Conservation (phyloP, 2,797 vertebrate genomes). For the Diceros bicornis region DNA sequence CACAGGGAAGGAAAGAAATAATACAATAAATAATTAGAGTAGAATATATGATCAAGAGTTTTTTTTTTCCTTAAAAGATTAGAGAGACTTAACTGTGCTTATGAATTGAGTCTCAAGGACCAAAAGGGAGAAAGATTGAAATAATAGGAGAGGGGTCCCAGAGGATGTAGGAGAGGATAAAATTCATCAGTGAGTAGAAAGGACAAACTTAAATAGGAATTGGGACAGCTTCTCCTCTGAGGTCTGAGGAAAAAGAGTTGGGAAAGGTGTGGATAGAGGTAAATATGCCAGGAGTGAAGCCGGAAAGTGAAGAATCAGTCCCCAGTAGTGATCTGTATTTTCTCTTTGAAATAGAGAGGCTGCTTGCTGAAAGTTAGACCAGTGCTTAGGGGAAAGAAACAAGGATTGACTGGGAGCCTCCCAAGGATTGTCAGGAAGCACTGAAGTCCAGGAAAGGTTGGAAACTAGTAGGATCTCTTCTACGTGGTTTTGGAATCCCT, state of each 20-base stretch:
- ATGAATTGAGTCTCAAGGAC: conserved; percentile 3
- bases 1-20: not conserved
- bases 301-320: conserved; percentile 36
- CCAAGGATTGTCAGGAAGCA: not conserved
- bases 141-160: not conserved
- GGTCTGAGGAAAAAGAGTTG: not conserved
- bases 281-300: not conserved
- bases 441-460: not conserved
- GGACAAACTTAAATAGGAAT: not conserved
- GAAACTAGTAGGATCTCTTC: not conserved
- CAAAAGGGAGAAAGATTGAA: not conserved
- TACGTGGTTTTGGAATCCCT: not conserved
- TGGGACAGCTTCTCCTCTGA: conserved; percentile 22
- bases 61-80: conserved; percentile 13
- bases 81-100: not conserved
- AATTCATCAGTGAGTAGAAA: conserved; percentile 13
- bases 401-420: not conserved
- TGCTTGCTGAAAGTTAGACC: conserved; percentile 27
- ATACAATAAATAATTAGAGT: not conserved
- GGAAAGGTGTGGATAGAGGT: not conserved
- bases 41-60: not conserved
- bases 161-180: not conserved
- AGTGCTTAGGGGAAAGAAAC: not conserved
- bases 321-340: not conserved
- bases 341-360: conserved; percentile 5